Evolutionary conservation across 2,888 invertebrate genomes (phyloP).

Genomic region (Cylloceria caligata): DNA sequence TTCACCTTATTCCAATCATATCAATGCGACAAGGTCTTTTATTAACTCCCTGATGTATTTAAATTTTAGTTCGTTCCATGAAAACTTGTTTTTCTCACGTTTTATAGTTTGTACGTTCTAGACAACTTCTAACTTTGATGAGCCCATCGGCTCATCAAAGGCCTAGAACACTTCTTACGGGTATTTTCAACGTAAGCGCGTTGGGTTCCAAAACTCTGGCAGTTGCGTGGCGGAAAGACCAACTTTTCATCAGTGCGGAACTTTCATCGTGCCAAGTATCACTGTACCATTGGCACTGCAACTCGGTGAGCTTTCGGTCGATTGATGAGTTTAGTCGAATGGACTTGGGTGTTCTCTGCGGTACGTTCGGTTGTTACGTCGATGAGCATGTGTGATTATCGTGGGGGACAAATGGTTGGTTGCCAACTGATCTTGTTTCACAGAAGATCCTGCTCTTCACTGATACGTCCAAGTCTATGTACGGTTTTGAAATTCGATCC

Average conservation of each 20-base stretch:
- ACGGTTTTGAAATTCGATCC: conserved; percentile 4
- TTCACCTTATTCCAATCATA: no score
- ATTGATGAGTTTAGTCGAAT: conserved; percentile 37
- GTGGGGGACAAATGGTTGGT: background rate
- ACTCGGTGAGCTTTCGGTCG: conserved; percentile 43
- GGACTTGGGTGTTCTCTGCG: background rate
- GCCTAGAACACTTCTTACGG: background rate
- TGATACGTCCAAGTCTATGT: background rate
- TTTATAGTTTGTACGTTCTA: background rate
- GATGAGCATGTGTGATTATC: background rate
- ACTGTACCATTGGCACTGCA: background rate
- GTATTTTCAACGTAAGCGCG: background rate
- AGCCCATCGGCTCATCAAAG: no score
- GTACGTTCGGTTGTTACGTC: background rate
- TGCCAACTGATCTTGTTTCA: background rate
- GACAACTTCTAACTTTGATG: background rate
- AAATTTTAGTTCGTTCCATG: no score
- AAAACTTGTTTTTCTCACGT: background rate
- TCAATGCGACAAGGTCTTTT: no score
- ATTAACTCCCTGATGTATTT: no score
- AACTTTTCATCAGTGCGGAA: conserved; percentile 13
- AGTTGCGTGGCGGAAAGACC: conserved; percentile 12
- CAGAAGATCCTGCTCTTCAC: background rate
- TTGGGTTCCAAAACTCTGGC: background rate
- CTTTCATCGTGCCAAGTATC: conserved; percentile 26